These are phyloP conservation scores for Tricholaema leucomelas DNA, from an alignment of 2,113 vertebrate species.

Conservation along the genomic window DNA sequence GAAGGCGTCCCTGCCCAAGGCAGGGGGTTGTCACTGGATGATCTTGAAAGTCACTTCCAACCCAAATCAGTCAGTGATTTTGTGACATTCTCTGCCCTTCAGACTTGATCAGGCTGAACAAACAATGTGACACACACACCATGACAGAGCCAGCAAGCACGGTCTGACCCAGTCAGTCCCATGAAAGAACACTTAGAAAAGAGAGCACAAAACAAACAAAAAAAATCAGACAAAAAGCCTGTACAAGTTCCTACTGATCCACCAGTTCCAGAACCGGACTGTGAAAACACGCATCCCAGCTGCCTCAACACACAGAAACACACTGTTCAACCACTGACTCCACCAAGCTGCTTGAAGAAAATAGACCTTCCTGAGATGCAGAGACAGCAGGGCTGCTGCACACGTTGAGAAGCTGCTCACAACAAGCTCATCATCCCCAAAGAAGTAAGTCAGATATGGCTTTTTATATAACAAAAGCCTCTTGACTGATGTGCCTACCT, in stretches of 20 bases:
- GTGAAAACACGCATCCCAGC: accelerated
- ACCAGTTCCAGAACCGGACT: not conserved
- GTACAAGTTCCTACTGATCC: not conserved
- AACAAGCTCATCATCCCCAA: not conserved
- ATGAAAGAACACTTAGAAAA: not conserved
- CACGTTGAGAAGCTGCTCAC: accelerated
- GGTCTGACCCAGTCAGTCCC: not conserved
- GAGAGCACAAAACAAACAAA: not conserved
- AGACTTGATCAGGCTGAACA: not conserved
- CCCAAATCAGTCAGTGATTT: too few species aligned
- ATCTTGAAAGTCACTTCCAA: too few species aligned
- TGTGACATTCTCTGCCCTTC: too few species aligned
- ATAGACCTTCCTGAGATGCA: not conserved
- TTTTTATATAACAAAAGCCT: not conserved
- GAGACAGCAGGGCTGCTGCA: not conserved
- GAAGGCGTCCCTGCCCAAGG: too few species aligned
- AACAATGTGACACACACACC: accelerated
- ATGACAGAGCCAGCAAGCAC: not conserved
- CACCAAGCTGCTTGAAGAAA: not conserved
- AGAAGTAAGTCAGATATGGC: accelerated
- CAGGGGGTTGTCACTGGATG: too few species aligned
- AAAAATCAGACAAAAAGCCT: not conserved
- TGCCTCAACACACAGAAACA: not conserved
- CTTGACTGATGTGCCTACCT: not conserved
- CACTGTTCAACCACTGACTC: too few species aligned